These are phyloP conservation scores for Dreissena polymorpha DNA, from an alignment of 1,140 invertebrate genomes.

Conservation along the genomic window DNA sequence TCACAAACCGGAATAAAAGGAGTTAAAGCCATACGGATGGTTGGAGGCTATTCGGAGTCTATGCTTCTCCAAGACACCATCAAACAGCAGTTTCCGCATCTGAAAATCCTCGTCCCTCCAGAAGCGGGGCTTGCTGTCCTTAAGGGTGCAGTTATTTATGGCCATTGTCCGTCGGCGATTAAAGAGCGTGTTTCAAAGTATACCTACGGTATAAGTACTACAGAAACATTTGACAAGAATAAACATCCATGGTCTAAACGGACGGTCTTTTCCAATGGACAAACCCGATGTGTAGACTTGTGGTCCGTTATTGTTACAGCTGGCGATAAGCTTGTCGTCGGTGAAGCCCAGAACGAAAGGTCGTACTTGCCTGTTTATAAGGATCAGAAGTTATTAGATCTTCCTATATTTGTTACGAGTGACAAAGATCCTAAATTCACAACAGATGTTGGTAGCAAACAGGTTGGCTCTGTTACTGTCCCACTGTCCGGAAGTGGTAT, in stretches of 20 bases:
- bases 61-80: constrained; percentile 24
- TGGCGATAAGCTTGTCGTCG: no score
- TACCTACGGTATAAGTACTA: constrained; percentile 26
- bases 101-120: background rate
- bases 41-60: constrained; percentile 45
- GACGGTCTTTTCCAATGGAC: background rate
- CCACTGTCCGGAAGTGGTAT: constrained; percentile 18
- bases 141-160: constrained; percentile 30
- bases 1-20: background rate
- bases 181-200: constrained; percentile 15
- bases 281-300: constrained; percentile 8
- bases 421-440: no score
- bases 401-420: constrained; percentile 27
- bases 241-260: background rate
- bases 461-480: constrained; percentile 19
- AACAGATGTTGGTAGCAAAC: no score
- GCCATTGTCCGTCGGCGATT: constrained; percentile 21
- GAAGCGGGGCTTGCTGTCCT: constrained; percentile 5
- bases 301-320: constrained; percentile 3
- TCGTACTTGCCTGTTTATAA: background rate
- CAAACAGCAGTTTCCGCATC: background rate
- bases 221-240: background rate
- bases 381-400: background rate
- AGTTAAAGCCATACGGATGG: background rate
- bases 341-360: constrained; percentile 14